Base-by-base conservation (phyloP, 2,113 vertebrate genomes). In the Corythornis cristatus region DNA sequence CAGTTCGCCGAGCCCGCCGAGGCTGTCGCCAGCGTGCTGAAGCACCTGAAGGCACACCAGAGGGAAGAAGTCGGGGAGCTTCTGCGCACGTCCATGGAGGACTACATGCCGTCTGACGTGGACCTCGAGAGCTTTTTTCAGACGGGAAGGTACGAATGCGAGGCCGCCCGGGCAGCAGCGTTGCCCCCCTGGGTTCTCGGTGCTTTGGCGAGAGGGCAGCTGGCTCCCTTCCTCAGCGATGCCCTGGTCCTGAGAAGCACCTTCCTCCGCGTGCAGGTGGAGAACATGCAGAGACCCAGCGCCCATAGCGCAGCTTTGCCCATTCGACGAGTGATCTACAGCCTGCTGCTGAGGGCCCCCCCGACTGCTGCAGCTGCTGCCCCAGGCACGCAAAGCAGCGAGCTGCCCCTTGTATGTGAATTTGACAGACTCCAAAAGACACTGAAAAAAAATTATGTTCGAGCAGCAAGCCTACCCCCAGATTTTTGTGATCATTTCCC, bases 211-310 rank as follows among this genome's bases (percentile, higher is more conserved):
- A 96, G 86, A 78, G 99, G 98, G 20, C 87, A 96, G 72, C 94
- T 99, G 11, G 79, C 98, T 42, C 98, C 99, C 0, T 93, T 98
- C 54, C 35, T 98, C 83, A 95, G 98, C 26, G 98, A 99, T 88
- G 98, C 97, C 46, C 80, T 99, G 73, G 89, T 99, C 7, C 97
- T 98, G 50, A 97, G 66, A 51, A 98, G 98, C 68, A 98, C 97
- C n/a, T 91, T 99, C 83, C 98, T 99, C 20, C 96, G 97, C 2
- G 96, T 97, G 6, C 99, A 99, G 85, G 99, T 99, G 80, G 99
- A 99, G 95, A 98, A 99, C 93, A 98, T 98, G 94, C 98, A 96
- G 90, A 96, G 93, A 28, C 80, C 98, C 29, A 99, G 98, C 48
- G 98, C 98, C 56, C 98, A 99, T 35, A 73, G 83, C 22, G 26